Evolutionary conservation across 1,140 invertebrate species (phyloP).

Genomic region (Ips typographus): DNA sequence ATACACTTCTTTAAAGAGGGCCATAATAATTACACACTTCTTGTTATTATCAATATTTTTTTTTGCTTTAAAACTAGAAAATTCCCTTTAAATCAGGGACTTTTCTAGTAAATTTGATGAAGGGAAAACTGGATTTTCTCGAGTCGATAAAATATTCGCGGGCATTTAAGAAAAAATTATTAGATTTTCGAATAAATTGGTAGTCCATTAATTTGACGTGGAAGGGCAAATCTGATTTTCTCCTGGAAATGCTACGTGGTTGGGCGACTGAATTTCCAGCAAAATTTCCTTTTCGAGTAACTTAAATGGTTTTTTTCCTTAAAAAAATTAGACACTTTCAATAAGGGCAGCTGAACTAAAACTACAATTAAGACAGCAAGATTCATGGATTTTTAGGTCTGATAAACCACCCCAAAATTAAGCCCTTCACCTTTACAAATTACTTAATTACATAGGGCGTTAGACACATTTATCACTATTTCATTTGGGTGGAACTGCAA

Average conservation of each 20-base stretch:
- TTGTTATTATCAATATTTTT: conserved; percentile 21
- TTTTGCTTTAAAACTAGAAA: too few relatives aligned
- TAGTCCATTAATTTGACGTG: conserved; percentile 37
- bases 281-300: too few relatives aligned
- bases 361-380: too few relatives aligned
- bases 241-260: conserved; percentile 28
- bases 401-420: too few relatives aligned
- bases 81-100: too few relatives aligned
- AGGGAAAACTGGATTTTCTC: conserved; percentile 31
- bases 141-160: conserved; percentile 34
- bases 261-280: background rate
- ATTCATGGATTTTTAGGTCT: too few relatives aligned
- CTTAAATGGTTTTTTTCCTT: background rate
- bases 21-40: conserved; percentile 34
- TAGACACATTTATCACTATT: too few relatives aligned
- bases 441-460: too few relatives aligned
- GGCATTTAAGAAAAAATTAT: conserved; percentile 38
- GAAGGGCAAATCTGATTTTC: conserved; percentile 34
- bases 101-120: background rate
- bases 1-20: conserved; percentile 14
- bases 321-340: too few relatives aligned
- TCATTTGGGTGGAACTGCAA: too few relatives aligned
- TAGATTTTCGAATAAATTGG: conserved; percentile 41
- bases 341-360: too few relatives aligned
- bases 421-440: too few relatives aligned